Evolutionary conservation across 2,888 invertebrate genomes (phyloP), one percentile per base, ranked within the genome.

Genomic region (Tenthredo mesomela): DNA sequence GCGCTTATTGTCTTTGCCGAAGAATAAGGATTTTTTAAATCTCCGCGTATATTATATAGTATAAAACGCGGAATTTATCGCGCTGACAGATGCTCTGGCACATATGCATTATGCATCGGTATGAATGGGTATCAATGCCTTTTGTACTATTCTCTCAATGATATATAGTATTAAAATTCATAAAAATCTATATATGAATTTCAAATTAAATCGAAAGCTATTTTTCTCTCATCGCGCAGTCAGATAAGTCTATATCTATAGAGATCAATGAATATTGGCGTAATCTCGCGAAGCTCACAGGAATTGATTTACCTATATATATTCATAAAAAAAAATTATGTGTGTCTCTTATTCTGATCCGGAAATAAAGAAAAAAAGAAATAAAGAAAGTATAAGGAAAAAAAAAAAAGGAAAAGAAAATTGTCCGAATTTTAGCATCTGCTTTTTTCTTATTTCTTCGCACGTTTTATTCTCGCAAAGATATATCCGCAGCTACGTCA

Each of bases 51-150:
- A 29, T 29, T 29, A 29, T 37, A 37, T 37, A 7, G 37, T 25
- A 21, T 12, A 43, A 54, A 73, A 73, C 73, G 40, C 25, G 43
- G 43, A 73, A 73, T 47, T 73, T 73, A 73, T 73, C 43, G 43
- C 40, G 25, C 25, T 43, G 73, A 73, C 73, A 40, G 73, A 73
- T 73, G 43, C 73, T 43, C 4, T 25, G 40, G 43, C 73, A 43
- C 25, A 73, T 43, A 73, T 43, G 40, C 40, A 73, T 43, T 40
- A 40, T 73, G 73, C 73, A 73, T 40, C 10, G n/a, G 43, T n/a
- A 73, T 40, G n/a, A 73, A 73, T 40, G 73, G n/a, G 47, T n/a
- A 43, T 40, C 25, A 43, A 73, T 73, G 15, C 21, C 43, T 21
- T 73, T 73, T 73, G 21, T 25, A 29, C 21, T 47, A 43, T 37